Evolutionary conservation across 2,113 vertebrate species (phyloP).

Genomic region (Rostratula benghalensis): DNA sequence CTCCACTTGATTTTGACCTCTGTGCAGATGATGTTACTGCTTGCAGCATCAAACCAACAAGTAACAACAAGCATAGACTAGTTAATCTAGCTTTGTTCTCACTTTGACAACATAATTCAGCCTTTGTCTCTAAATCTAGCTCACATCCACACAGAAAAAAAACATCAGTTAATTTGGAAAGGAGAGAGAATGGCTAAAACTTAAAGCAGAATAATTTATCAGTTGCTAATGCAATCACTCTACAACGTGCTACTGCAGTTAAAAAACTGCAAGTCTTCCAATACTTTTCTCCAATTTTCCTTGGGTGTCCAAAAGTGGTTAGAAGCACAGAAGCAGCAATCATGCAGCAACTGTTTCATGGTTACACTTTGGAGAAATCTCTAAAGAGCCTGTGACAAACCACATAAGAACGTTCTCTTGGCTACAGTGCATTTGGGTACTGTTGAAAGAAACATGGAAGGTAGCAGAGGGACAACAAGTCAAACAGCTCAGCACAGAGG

Average conservation of each 20-base stretch:
- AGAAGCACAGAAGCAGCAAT: neutral
- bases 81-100: neutral
- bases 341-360: neutral
- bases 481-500: neutral
- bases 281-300: neutral
- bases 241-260: neutral
- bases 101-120: neutral
- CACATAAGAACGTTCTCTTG: neutral
- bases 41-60: neutral
- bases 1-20: neutral
- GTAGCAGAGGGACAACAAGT: neutral
- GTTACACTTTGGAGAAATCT: neutral
- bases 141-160: neutral
- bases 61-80: neutral
- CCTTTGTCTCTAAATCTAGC: neutral
- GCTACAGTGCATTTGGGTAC: neutral
- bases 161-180: neutral
- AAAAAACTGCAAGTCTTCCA: neutral
- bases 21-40: neutral
- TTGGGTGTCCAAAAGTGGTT: neutral
- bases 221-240: neutral
- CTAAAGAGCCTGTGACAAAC: neutral
- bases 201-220: neutral
- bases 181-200: neutral
- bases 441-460: rapidly evolving